Base-by-base conservation (phyloP, 1,140 invertebrate genomes). In the Lasioglossum albipes region DNA sequence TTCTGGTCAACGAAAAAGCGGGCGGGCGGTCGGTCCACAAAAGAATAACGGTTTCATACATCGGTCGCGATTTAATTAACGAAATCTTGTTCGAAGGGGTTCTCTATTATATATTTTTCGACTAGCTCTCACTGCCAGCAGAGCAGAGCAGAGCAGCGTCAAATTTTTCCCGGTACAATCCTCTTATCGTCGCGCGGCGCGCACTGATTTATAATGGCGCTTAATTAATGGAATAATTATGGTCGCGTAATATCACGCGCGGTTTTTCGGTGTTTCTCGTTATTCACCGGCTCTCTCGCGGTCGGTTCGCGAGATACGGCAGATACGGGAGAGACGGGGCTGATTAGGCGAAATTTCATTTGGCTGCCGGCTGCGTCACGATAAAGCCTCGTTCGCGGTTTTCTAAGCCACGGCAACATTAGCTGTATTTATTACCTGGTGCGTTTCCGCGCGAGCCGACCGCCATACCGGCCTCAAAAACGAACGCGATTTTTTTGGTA, bases 291-390 rank as follows among this genome's bases (percentile, higher is more conserved):
- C 9, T 52, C 45, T 9, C 16, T 5, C 52, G 16, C 52, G 52
- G 52, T 54, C 52, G 52, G 52, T 20, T 54, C 52, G 52, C 52
- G 52, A 54, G 52, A 54, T 54, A 54, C 52, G 16, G 13, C 52
- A 16, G 52, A 20, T 20, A 54, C 52, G 16, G 52, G 52, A 54
- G 16, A 13, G 0, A 6, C 52, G 52, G 73, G 81, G 49, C 81
- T 85, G 83, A 85, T 87, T 81, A 87, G 84, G 76, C 79, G 73
- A 85, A 85, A 82, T 85, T 83, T 79, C 74, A 68, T 75, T 16
- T 45, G 67, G 73, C 52, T 66, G 10, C 36, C 7, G 3, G 72
- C 22, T 70, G 75, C 71, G 70, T 81, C 77, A 73, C 79, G 79
- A 84, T 81, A 81, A 84, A 80, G 73, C 71, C 74, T 70, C 61